These are phyloP conservation scores for Aethes cnicana DNA, from an alignment of 2,888 invertebrate species.

Conservation along the genomic window DNA sequence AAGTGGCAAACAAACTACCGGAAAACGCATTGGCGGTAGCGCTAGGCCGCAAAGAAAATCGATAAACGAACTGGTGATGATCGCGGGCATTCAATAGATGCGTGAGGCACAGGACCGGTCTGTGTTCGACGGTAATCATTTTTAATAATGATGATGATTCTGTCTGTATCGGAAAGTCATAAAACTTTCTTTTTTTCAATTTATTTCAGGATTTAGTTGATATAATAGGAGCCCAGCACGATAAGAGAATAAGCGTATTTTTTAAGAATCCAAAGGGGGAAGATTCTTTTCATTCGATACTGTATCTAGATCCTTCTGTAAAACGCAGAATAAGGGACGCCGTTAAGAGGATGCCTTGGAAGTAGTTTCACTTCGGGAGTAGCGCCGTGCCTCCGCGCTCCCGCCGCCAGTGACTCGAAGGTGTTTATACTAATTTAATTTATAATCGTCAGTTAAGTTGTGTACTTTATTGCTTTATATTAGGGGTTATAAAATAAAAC, in stretches of 20 bases:
- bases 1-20: too few species aligned
- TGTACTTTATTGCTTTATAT: conserved; percentile 12
- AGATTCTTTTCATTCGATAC: conserved; percentile 38
- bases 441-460: conserved; percentile 5
- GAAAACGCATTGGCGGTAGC: too few species aligned
- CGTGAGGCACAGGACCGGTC: too few species aligned
- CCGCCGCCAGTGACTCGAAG: too few species aligned
- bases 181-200: conserved; percentile 15
- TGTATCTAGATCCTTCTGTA: conserved; percentile 38
- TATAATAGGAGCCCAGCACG: conserved; percentile 50
- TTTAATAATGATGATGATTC: too few species aligned
- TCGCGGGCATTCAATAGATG: too few species aligned
- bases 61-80: too few species aligned
- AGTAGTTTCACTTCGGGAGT: conserved; percentile 35
- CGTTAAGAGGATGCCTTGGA: conserved; percentile 43
- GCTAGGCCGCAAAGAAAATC: too few species aligned
- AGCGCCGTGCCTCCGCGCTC: too few species aligned
- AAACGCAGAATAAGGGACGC: neutral
- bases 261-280: conserved; percentile 44
- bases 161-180: neutral
- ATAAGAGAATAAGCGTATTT: conserved; percentile 48
- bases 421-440: conserved; percentile 9
- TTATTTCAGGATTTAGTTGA: conserved; percentile 56
- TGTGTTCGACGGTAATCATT: too few species aligned
- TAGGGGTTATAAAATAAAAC: conserved; percentile 20